These are phyloP conservation scores for Antheraea mylitta DNA, from an alignment of 1,140 invertebrate genomes.

Conservation along the genomic window DNA sequence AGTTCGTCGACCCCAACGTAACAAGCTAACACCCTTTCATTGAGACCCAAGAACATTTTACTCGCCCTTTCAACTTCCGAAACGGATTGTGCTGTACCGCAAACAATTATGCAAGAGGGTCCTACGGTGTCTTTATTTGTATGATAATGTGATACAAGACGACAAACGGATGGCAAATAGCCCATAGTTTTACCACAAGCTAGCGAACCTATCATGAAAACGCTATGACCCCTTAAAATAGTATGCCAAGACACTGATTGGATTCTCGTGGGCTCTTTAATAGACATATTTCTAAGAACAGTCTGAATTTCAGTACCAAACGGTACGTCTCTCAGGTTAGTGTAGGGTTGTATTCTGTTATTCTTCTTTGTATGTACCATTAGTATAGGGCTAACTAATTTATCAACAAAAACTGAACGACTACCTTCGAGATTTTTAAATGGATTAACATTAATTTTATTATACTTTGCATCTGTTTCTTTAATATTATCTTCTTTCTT, in stretches of 20 bases:
- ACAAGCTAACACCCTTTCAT: conserved; percentile 47
- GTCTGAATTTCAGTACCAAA: conserved; percentile 52
- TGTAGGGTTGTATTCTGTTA: conserved; percentile 46
- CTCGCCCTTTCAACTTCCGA: conserved; percentile 37
- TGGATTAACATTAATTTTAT: conserved; percentile 48
- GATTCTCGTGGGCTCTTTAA: conserved; percentile 53
- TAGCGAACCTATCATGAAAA: conserved; percentile 64
- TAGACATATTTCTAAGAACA: conserved; percentile 42
- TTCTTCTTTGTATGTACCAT: conserved; percentile 65
- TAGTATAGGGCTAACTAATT: conserved; percentile 53
- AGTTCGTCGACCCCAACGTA: conserved; percentile 56
- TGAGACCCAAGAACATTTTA: conserved; percentile 46
- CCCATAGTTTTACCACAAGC: conserved; percentile 77
- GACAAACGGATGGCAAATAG: conserved; percentile 73
- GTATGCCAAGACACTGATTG: conserved; percentile 74
- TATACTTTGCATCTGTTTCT: neutral
- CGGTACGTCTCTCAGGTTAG: conserved; percentile 44
- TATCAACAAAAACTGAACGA: conserved; percentile 60
- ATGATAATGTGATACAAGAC: conserved; percentile 39
- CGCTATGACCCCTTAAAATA: conserved; percentile 68
- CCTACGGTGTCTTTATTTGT: conserved; percentile 31
- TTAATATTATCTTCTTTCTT: neutral
- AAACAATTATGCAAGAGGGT: conserved; percentile 58
- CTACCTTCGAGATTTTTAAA: conserved; percentile 56
- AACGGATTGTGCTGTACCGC: conserved; percentile 58